Conservation (phyloP, 1,140 invertebrate species). For the Globodera ellingtonae region DNA sequence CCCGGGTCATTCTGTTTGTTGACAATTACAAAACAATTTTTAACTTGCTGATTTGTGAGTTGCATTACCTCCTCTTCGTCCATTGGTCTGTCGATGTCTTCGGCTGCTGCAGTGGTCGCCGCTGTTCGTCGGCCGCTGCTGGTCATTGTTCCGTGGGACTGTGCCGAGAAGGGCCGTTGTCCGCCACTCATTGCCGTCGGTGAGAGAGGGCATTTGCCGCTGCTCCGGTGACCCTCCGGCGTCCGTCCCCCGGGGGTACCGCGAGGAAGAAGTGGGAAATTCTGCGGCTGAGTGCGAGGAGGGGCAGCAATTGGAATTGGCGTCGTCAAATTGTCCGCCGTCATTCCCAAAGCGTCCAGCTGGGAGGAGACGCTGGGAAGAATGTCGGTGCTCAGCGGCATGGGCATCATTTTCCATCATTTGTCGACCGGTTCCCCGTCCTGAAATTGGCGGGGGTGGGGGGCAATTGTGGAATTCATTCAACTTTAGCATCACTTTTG, state of each 20-base stretch:
- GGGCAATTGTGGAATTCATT: no score
- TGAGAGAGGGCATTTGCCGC: background rate
- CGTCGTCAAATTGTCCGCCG: background rate
- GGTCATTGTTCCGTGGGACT: background rate
- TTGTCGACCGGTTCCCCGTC: background rate
- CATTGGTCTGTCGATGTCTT: background rate
- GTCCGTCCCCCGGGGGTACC: no score
- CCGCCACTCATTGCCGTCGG: background rate
- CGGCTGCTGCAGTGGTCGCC: background rate
- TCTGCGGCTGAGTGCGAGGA: background rate
- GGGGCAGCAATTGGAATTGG: background rate
- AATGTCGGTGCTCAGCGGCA: background rate
- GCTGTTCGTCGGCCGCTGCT: background rate
- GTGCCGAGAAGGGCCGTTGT: no score
- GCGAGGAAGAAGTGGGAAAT: background rate
- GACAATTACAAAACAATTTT: no score
- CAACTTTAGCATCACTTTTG: no score
- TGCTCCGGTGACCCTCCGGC: background rate
- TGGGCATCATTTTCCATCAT: background rate
- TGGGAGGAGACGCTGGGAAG: background rate
- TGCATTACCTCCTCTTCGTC: background rate
- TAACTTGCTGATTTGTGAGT: background rate
- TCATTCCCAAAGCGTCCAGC: background rate
- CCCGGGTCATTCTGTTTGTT: no score
- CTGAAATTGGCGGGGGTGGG: background rate